Base-by-base conservation (phyloP, 2,113 vertebrate species). In the Mesocricetus auratus region DNA sequence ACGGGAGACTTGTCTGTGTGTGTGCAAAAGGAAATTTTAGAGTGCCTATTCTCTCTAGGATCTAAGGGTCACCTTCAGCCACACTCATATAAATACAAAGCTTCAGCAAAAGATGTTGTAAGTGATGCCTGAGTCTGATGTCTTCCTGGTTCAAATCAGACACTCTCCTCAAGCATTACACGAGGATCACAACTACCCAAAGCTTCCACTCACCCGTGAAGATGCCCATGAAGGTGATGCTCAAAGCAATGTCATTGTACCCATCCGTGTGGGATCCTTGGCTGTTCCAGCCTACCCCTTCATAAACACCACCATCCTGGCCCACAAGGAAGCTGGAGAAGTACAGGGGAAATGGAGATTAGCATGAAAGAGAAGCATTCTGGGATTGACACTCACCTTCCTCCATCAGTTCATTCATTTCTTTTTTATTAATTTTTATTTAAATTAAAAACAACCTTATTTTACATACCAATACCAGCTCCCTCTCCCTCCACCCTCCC, bases 241-340 rank as follows among this genome's bases (percentile, higher is more conserved):
- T 99, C 33, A 99, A 69, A 33, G 99, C 98, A 75, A 98, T 97
- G 56, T 96, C 66, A 77, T 99, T 98, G 94, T 98, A 97, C 19
- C 96, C 96, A 42, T 94, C 96, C 24, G 98, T 95, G 56, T 98
- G 98, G 16, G 98, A 98, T 1, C 99, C 99, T 0, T 98, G 95
- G 45, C 97, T 90, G 39, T 97, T 98, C 99, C 99, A 99, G 71
- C 99, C 99, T n/a, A 99, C 98, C 1, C 99, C 99, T 97, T 99
- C 99, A 53, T 98, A 99, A 92, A 99, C 64, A 1, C 89, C 95
- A 1, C 99, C 99, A 50, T 99, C 98, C 86, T 95, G 97, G 47
- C 98, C 98, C 10, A 99, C 95, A 0, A 99, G 97, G 95, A 99
- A 99, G 96, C 99, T 99, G 7, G n/a, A 62, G 10, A n/a, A 62